Evolutionary conservation across 1,140 invertebrate species (phyloP).

Genomic region (Charaxes varanes): DNA sequence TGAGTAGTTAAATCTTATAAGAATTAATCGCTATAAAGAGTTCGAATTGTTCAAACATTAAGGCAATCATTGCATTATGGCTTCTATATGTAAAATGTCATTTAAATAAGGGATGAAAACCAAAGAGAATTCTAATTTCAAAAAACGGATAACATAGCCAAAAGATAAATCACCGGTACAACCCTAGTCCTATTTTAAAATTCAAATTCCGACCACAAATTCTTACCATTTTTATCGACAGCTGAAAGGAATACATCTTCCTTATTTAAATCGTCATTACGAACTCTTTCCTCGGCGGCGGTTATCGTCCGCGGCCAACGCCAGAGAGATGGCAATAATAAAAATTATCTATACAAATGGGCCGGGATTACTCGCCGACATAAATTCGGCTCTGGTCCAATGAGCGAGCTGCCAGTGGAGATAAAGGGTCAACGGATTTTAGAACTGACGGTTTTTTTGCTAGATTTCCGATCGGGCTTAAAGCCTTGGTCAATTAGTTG

Average conservation of each 20-base stretch:
- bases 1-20: no score
- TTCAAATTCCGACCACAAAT: constrained; percentile 52
- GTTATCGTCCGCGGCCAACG: constrained; percentile 60
- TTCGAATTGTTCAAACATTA: no score
- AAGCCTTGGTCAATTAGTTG: constrained; percentile 17
- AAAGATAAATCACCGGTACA: constrained; percentile 17
- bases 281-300: constrained; percentile 64
- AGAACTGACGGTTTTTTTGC: constrained; percentile 43
- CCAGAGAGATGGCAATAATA: constrained; percentile 70
- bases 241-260: constrained; percentile 67
- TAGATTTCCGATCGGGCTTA: constrained; percentile 41
- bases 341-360: constrained; percentile 75
- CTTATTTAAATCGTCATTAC: constrained; percentile 73
- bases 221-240: constrained; percentile 58
- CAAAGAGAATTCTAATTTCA: background rate
- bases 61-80: no score
- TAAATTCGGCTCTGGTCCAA: constrained; percentile 70
- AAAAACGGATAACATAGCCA: background rate
- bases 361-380: constrained; percentile 66
- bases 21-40: no score
- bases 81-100: no score
- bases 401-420: constrained; percentile 48
- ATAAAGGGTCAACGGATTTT: constrained; percentile 70
- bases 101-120: no score
- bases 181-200: constrained; percentile 37